Evolutionary conservation across 2,797 vertebrate species (phyloP).

Genomic region (Mormyrus hasselquistii): DNA sequence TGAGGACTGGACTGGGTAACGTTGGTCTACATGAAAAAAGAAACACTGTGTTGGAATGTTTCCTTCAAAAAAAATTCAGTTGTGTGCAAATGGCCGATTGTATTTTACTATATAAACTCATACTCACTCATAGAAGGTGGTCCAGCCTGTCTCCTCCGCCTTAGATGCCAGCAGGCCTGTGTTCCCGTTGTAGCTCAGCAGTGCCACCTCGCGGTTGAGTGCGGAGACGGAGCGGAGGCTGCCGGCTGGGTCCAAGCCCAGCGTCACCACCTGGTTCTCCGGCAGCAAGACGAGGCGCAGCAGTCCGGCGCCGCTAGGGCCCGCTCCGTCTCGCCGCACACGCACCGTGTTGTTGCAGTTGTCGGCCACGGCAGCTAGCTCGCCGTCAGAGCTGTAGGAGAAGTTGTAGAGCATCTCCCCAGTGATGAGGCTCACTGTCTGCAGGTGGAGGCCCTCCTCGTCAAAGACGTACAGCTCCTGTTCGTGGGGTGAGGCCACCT

Average conservation of each 20-base stretch:
- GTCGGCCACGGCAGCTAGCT: constrained; percentile 70
- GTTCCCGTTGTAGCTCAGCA: constrained; percentile 76
- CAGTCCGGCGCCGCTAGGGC: constrained; percentile 52
- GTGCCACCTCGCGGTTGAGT: constrained; percentile 74
- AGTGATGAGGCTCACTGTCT: constrained; percentile 78
- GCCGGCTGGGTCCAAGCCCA: constrained; percentile 70
- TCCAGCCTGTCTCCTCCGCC: constrained; percentile 83
- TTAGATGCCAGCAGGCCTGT: constrained; percentile 78
- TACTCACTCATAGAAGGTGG: constrained; percentile 83
- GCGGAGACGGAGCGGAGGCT: constrained; percentile 76
- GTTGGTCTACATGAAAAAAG: background rate
- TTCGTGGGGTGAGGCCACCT: constrained; percentile 76
- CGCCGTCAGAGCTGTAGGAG: constrained; percentile 66
- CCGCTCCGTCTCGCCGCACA: constrained; percentile 62
- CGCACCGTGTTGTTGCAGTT: constrained; percentile 76
- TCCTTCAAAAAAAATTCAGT: background rate
- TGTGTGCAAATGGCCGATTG: background rate
- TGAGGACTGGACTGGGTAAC: background rate
- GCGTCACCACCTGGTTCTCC: constrained; percentile 78
- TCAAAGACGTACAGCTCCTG: constrained; percentile 81
- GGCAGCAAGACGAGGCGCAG: constrained; percentile 77
- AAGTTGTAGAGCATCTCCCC: constrained; percentile 80
- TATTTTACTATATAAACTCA: background rate
- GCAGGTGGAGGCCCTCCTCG: constrained; percentile 72
- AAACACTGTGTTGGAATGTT: background rate